Percentiles rank a stretch among this genome's conserved stretches.
Conservation (phyloP, 2,797 vertebrate species). For the Esox masquinongy region DNA sequence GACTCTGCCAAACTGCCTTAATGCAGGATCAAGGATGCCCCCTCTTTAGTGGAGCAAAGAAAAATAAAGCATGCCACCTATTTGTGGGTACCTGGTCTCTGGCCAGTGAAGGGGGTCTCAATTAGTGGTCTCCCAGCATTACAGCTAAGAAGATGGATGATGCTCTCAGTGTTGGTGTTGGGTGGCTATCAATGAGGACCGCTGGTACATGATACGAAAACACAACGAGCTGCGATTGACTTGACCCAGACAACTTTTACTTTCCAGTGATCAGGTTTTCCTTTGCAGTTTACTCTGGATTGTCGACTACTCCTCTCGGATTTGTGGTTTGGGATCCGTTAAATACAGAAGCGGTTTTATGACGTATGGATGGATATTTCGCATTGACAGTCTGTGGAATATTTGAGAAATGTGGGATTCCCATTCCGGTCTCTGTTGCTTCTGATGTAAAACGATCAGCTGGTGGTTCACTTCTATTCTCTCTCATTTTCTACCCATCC, state of each 20-base stretch:
- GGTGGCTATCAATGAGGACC: slow-evolving; percentile 70
- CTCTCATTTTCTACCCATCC: slow-evolving; percentile 15
- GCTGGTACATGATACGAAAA: slow-evolving; percentile 58
- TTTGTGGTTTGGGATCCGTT: slow-evolving; percentile 11
- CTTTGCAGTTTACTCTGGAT: slow-evolving; percentile 17
- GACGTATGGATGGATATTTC: slow-evolving; percentile 15
- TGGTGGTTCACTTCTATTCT: neutral
- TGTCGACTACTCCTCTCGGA: slow-evolving; percentile 15
- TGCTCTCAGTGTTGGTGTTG: slow-evolving; percentile 72
- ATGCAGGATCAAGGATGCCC: slow-evolving; percentile 53
- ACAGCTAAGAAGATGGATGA: slow-evolving; percentile 66
- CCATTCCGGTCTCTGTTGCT: neutral
- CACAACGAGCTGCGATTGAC: slow-evolving; percentile 33
- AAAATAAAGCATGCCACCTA: slow-evolving; percentile 65
- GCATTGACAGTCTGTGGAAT: neutral
- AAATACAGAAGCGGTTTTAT: neutral
- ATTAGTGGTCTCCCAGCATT: slow-evolving; percentile 69
- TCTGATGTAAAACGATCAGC: neutral
- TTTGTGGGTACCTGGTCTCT: slow-evolving; percentile 62
- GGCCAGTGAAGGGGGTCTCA: slow-evolving; percentile 54
- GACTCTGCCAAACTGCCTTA: slow-evolving; percentile 45
- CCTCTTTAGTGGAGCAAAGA: slow-evolving; percentile 46
- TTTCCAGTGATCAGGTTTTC: slow-evolving; percentile 44
- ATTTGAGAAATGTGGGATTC: neutral
- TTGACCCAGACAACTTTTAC: slow-evolving; percentile 16